Base-by-base conservation (phyloP, 1,140 invertebrate species). In the Ceratosolen fusciceps region DNA sequence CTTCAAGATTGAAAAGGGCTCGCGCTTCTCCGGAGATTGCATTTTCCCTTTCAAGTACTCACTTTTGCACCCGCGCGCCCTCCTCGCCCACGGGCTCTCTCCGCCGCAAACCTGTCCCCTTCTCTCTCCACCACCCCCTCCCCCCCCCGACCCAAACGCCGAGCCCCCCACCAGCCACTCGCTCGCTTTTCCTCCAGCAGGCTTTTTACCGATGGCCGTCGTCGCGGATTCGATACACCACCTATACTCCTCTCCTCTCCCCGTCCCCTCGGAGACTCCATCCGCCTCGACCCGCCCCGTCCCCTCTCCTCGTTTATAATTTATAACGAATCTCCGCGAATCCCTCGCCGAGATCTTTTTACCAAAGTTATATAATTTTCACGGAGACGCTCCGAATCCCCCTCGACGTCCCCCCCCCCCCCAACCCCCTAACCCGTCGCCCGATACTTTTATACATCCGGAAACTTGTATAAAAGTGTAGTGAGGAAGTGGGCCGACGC, bases 1-100 rank as follows among this genome's bases (percentile, higher is more conserved):
- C 81, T 75, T 84, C 82, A 84, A 86, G 83, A 86, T 68, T 29
- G 70, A 34, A 70, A 47, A 12, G 68, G 34, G 24, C 49, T 72
- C 21, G 56, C 43, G 26, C 37, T 56, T 70, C 12, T 12, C 19
- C 16, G 12, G 24, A 43, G 29, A 72, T 73, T 72, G 68, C 68
- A 60, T 62, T 72, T 78, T 62, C 34, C 21, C 24, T 52, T 39
- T 1, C 5, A 14, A 37, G 8, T 75, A 75, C 52, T n/a, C n/a
- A n/a, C n/a, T 47, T 65, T 29, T 62, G 54, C n/a, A 54, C 19
- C n/a, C 3, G 54, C 9, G 31, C 56, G n/a, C 29, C 56, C 31
- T 65, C 14, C 14, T 56, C 52, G 52, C 52, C 52, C 39, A 7
- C 39, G 39, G 39, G 12, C 39, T 43, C 5, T 12, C 39, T 43